Base-by-base conservation (phyloP, 2,888 invertebrate genomes). In the Tridacna crocea region DNA sequence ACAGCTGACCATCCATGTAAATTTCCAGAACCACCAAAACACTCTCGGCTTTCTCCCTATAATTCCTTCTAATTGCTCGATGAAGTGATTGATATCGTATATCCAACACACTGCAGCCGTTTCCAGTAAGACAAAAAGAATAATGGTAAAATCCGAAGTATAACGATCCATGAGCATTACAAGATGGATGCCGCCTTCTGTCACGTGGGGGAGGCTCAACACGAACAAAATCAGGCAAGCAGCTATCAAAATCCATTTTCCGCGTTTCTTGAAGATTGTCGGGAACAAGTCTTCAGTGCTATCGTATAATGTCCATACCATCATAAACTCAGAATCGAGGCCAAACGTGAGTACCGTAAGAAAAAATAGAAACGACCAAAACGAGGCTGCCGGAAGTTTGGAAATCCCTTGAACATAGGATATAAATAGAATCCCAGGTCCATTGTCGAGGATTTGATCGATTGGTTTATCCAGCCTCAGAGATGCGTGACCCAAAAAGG, bases 81-180 rank as follows among this genome's bases (percentile, higher is more conserved):
- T 78, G 36, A 82, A 82, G 3, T 58, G 61, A 3, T 55, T 48
- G 15, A 79, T 26, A n/a, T 97, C 97, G 91, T 97, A 97, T 75
- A 97, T 95, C 96, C 97, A 97, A 84, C 96, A 96, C 19, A 97
- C 94, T 0, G 96, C 96, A 46, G 96, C 94, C 22, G 96, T 95
- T 94, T 97, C 97, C 60, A 95, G 92, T 46, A 97, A 95, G 0
- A 96, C 96, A 84, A 97, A 95, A 94, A 97, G 96, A 0, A 97
- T 82, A 12, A 91, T 82, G 4, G 90, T 83, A 81, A 91, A 91
- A 72, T 90, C 90, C 0, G 90, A 89, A 75, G 88, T 90, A 89
- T 94, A 88, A n/a, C 82, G 80, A 66, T 90, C 90, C 88, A 91
- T 87, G 6, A 91, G 58, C 12, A 88, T 84, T n/a, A 90, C 85